A percentile compares a stretch with the other conserved stretches of the same genome.
These are phyloP conservation scores for Oncopeltus fasciatus DNA, from an alignment of 1,140 invertebrate species.

Conservation along the genomic window DNA sequence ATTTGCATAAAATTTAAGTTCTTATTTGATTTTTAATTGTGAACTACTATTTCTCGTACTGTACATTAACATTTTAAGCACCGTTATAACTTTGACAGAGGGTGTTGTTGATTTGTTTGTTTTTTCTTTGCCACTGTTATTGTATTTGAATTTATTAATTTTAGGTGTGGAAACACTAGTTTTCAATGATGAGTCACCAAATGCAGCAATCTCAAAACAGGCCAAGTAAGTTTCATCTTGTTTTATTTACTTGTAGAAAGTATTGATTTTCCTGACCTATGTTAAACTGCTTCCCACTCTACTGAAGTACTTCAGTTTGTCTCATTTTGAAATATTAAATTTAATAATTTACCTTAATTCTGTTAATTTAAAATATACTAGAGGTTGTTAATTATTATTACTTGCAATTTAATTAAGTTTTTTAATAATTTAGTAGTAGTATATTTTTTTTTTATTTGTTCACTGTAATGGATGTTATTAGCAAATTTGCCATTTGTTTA, in stretches of 20 bases:
- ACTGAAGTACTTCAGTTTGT: no score
- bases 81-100: no score
- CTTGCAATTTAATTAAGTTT: not conserved
- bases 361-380: not conserved
- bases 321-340: not conserved
- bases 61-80: no score
- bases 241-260: not conserved
- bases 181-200: conserved; percentile 13
- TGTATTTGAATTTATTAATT: not conserved
- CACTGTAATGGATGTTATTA: no score
- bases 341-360: not conserved
- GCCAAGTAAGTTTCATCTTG: not conserved
- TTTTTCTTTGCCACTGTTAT: not conserved
- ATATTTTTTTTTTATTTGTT: no score
- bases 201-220: conserved; percentile 14
- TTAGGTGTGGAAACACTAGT: not conserved
- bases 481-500: no score
- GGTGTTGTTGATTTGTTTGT: no score
- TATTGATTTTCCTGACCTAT: not conserved
- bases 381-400: not conserved
- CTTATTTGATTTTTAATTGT: not conserved
- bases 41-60: no score
- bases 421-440: no score
- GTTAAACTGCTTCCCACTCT: no score
- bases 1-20: not conserved